These are phyloP conservation scores for Sinopyrophorus schimmeli DNA, from an alignment of 2,888 invertebrate species.

Conservation along the genomic window DNA sequence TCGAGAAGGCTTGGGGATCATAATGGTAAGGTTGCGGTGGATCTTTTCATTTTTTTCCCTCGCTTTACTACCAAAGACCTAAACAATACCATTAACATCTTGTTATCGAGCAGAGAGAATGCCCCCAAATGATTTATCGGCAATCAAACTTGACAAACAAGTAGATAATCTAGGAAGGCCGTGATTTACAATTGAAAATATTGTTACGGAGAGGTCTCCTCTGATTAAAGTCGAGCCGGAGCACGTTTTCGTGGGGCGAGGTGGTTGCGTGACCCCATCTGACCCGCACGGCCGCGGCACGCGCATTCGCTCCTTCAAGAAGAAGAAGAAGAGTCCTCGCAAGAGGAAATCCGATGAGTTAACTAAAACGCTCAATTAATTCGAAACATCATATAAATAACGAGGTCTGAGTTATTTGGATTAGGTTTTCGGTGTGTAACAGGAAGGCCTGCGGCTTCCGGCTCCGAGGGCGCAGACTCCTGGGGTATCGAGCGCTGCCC, in stretches of 20 bases:
- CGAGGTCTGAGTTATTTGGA: conserved; percentile 17
- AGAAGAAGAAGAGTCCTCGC: too few species aligned
- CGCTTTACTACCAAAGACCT: conserved; percentile 20
- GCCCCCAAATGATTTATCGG: conserved; percentile 15
- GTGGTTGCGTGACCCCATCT: conserved; percentile 38
- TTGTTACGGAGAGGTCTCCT: conserved; percentile 9
- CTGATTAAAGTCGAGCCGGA: conserved; percentile 23
- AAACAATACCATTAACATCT: conserved; percentile 27
- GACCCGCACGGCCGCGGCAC: conserved; percentile 43
- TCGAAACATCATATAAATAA: too few species aligned
- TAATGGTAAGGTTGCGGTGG: conserved; percentile 23
- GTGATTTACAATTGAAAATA: background rate
- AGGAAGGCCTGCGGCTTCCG: conserved; percentile 33
- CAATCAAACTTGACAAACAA: conserved; percentile 2
- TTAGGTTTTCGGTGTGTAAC: conserved; percentile 27
- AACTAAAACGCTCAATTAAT: too few species aligned
- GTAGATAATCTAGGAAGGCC: too few species aligned
- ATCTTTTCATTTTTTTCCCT: conserved; percentile 26
- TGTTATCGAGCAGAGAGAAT: too few species aligned
- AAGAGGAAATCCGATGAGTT: too few species aligned
- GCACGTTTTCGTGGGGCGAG: conserved; percentile 32
- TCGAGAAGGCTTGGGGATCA: conserved; percentile 24
- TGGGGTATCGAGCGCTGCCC: conserved; percentile 49
- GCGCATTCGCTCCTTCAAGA: too few species aligned
- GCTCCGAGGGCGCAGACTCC: conserved; percentile 43